Evolutionary conservation across 2,113 vertebrate species (phyloP).

Genomic region (Oriolus oriolus): DNA sequence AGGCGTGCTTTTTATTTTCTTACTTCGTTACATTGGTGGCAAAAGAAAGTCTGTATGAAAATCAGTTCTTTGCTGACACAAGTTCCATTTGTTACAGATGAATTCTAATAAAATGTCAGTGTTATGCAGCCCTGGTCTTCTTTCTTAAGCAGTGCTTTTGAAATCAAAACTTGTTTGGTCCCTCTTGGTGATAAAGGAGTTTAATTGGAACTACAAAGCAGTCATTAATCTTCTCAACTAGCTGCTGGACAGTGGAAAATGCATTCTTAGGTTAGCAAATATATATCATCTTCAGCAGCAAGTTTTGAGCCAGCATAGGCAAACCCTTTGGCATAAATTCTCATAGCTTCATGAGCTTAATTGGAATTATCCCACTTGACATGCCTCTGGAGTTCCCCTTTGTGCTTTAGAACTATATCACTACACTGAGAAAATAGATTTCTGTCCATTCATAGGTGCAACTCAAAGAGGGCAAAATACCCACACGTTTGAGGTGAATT

Average conservation of each 20-base stretch:
- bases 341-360: background rate
- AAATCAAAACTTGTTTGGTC: background rate
- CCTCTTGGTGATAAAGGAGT: slow-evolving; percentile 1
- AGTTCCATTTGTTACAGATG: slow-evolving; percentile 99
- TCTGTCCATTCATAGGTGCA: background rate
- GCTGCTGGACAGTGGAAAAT: slow-evolving; percentile 28
- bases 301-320: background rate
- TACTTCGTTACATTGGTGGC: slow-evolving; percentile 99
- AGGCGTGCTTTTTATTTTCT: slow-evolving; percentile 99
- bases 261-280: background rate
- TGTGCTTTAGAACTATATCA: background rate
- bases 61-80: slow-evolving; percentile 99
- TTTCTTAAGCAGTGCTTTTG: slow-evolving; percentile 71
- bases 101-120: slow-evolving; percentile 99
- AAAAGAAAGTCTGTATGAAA: slow-evolving; percentile 98
- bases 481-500: background rate
- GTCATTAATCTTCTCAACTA: slow-evolving; percentile 56
- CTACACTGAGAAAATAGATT: background rate
- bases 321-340: background rate
- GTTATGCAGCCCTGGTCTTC: slow-evolving; percentile 90
- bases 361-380: background rate
- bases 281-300: background rate
- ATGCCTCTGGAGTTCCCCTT: background rate
- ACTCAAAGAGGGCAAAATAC: background rate
- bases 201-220: slow-evolving; percentile 34